Conservation (phyloP, 2,797 vertebrate genomes). For the Limnodromus scolopaceus region DNA sequence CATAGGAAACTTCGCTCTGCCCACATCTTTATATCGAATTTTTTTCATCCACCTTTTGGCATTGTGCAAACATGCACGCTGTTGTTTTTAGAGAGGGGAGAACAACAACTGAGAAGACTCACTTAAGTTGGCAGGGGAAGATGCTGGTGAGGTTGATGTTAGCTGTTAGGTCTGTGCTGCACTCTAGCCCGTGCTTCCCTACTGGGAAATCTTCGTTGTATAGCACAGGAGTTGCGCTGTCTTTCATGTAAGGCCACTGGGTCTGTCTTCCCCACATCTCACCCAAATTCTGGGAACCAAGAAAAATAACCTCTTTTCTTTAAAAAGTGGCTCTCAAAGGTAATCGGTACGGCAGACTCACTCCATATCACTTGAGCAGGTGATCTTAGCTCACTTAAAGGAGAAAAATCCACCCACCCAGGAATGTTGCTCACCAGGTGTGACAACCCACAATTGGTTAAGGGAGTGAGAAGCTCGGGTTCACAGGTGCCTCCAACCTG, state of each 20-base stretch:
- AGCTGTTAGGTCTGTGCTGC: background rate
- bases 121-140: background rate
- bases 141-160: background rate
- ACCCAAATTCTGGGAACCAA: background rate
- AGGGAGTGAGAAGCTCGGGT: background rate
- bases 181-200: background rate
- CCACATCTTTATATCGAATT: background rate
- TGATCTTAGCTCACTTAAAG: background rate
- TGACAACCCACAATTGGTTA: background rate
- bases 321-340: background rate
- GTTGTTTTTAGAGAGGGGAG: background rate
- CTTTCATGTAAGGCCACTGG: background rate
- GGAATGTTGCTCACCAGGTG: slow-evolving; percentile 38
- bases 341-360: background rate
- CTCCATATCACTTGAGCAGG: background rate
- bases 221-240: background rate
- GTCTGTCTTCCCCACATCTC: background rate
- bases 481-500: background rate
- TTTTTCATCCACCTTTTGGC: background rate
- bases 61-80: background rate
- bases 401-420: background rate
- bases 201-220: background rate
- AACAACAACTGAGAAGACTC: background rate
- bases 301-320: background rate
- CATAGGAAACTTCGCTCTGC: background rate